Conservation (phyloP, 2,797 vertebrate genomes). For the Uromys caudimaculatus region DNA sequence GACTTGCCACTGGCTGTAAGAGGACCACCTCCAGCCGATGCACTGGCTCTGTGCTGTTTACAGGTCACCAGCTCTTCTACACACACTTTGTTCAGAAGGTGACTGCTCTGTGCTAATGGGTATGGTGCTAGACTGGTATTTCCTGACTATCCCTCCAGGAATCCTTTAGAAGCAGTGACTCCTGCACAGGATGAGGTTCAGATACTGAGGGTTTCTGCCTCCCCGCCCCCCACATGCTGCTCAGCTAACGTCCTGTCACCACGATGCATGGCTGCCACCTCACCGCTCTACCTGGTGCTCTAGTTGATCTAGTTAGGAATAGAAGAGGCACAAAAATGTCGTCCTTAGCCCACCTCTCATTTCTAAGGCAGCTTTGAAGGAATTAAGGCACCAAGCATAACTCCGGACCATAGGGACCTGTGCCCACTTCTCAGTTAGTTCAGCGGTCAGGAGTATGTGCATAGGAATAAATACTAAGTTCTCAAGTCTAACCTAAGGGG, state of each 20-base stretch:
- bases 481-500: conserved; percentile 19
- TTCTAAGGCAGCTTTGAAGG: neutral
- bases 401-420: neutral
- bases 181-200: neutral
- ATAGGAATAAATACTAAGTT: neutral
- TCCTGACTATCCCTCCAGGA: neutral
- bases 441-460: neutral
- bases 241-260: neutral
- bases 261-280: neutral
- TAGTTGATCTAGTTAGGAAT: neutral
- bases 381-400: neutral
- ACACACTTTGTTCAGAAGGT: neutral
- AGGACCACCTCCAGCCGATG: neutral
- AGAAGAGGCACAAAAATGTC: neutral
- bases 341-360: neutral
- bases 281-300: neutral
- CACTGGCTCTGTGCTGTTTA: neutral
- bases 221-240: no score
- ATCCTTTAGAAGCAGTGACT: neutral
- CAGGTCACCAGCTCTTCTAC: neutral
- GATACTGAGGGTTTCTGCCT: neutral
- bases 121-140: neutral
- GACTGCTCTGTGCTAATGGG: neutral
- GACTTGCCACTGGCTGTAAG: neutral
- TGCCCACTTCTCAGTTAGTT: neutral